A percentile compares a stretch with the other conserved stretches of the same genome.
These are phyloP conservation scores for Prunella fulvescens DNA, from an alignment of 2,113 vertebrate genomes.

Conservation along the genomic window DNA sequence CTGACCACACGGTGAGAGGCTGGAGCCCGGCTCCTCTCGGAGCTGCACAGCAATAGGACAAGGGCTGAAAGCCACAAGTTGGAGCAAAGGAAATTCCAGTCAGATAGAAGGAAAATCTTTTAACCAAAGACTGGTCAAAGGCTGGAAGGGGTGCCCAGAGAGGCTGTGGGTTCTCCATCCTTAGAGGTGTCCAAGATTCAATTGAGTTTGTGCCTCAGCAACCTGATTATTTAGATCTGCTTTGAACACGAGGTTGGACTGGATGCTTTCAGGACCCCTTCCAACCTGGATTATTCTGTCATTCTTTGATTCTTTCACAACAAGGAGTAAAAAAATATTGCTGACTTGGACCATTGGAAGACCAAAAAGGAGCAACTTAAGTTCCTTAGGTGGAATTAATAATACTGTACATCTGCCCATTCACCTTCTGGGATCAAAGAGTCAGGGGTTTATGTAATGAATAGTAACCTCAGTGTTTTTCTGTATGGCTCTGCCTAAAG, in stretches of 20 bases:
- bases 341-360: background rate
- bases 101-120: background rate
- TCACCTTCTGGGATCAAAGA: background rate
- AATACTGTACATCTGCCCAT: background rate
- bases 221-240: background rate
- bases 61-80: background rate
- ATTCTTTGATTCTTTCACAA: background rate
- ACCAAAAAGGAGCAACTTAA: background rate
- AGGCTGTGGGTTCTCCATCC: background rate
- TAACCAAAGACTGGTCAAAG: background rate
- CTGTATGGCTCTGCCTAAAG: background rate
- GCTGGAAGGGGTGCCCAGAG: background rate
- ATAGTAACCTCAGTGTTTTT: background rate
- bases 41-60: background rate
- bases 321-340: background rate
- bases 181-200: background rate
- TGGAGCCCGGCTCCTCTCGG: accelerated
- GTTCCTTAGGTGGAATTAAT: background rate
- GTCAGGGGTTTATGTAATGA: background rate
- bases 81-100: background rate
- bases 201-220: background rate
- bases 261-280: background rate
- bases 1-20: no score
- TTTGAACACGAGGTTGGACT: background rate
- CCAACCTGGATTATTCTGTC: background rate